Percentiles rank a stretch among this genome's conserved stretches.
phyloP scores from a whole-genome alignment of 2,888 invertebrate species.

The Cantharis lateralis region DNA sequence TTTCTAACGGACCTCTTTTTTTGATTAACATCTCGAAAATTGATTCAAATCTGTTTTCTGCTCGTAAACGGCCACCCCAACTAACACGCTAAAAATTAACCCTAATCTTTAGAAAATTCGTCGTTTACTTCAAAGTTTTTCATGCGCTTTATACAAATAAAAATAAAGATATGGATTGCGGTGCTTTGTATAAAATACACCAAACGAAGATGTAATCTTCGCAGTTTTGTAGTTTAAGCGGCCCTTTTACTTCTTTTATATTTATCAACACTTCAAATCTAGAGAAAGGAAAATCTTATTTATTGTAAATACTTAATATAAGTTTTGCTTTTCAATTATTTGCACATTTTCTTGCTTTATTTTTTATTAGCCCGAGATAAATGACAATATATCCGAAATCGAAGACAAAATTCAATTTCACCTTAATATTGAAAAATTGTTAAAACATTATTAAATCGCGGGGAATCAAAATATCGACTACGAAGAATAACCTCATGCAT shows the following conservation, averaged over 20 bases:
- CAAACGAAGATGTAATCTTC: background rate
- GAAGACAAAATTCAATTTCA: background rate
- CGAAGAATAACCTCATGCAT: background rate
- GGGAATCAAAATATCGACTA: background rate
- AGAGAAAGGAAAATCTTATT: background rate
- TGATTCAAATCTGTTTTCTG: background rate
- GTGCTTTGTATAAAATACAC: background rate
- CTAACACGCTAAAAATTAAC: background rate
- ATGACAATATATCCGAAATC: background rate
- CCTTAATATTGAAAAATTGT: background rate
- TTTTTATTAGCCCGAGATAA: background rate
- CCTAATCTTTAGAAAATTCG: background rate
- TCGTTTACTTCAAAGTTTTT: background rate
- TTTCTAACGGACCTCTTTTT: background rate
- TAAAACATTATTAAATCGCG: background rate
- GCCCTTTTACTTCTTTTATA: background rate
- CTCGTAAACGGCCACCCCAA: background rate
- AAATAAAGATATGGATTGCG: background rate
- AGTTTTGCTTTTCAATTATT: background rate
- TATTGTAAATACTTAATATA: background rate
- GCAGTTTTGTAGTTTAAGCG: background rate
- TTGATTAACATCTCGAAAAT: background rate
- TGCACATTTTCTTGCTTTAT: background rate
- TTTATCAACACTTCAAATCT: background rate
- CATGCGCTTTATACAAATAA: background rate